Percentiles rank a stretch among this genome's conserved stretches.
These are phyloP conservation scores for Mellivora capensis DNA, from an alignment of 2,113 vertebrate species.

Conservation along the genomic window DNA sequence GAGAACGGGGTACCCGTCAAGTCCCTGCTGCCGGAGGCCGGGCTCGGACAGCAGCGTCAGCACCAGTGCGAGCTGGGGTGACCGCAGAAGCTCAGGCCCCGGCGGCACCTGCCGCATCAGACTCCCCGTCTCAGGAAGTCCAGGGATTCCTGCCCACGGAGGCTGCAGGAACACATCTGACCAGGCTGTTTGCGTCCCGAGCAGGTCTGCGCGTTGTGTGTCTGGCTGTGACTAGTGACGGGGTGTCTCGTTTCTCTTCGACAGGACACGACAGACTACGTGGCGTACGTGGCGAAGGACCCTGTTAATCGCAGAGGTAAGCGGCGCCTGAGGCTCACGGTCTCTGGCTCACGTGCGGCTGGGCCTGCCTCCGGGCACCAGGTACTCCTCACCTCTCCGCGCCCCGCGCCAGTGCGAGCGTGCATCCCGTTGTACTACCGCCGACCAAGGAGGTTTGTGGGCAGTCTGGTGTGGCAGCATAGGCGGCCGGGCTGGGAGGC, in stretches of 20 bases:
- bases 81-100: neutral
- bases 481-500: neutral
- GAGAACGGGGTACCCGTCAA: neutral
- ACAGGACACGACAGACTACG: slow-evolving; percentile 96
- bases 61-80: fast-evolving
- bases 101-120: fast-evolving
- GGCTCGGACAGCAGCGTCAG: fast-evolving
- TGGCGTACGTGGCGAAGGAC: slow-evolving; percentile 98
- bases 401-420: neutral
- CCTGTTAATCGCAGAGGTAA: slow-evolving; percentile 98
- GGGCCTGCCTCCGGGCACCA: neutral
- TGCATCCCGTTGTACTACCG: fast-evolving
- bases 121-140: neutral
- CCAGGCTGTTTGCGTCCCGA: neutral
- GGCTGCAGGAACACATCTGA: neutral
- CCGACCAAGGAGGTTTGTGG: neutral
- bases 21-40: neutral
- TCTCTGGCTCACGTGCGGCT: neutral
- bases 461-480: neutral
- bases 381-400: neutral
- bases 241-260: slow-evolving; percentile 47
- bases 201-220: neutral
- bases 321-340: neutral
- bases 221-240: neutral
- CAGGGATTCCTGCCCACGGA: fast-evolving